Evolutionary conservation across 2,113 vertebrate species (phyloP).

Genomic region (Hirundichthys speculiger): DNA sequence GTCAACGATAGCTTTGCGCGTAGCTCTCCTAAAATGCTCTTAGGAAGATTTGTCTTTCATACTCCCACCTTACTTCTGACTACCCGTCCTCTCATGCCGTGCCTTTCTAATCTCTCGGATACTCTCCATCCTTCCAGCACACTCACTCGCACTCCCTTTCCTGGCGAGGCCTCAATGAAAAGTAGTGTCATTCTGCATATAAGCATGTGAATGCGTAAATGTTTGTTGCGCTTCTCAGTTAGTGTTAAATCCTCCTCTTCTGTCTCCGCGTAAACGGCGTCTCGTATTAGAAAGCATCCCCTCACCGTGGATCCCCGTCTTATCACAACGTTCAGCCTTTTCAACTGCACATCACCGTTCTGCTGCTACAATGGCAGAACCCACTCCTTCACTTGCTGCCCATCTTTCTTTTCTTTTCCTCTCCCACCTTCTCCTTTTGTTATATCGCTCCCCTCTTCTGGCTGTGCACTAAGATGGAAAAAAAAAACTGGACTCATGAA

Average conservation of each 20-base stretch:
- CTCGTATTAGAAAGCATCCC: conserved; percentile 62
- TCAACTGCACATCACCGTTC: conserved; percentile 54
- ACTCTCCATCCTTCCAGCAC: conserved; percentile 62
- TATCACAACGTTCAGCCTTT: conserved; percentile 70
- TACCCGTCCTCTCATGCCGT: conserved; percentile 69
- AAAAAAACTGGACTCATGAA: conserved; percentile 8
- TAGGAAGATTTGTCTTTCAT: conserved; percentile 80
- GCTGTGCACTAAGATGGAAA: conserved; percentile 4
- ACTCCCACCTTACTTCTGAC: conserved; percentile 75
- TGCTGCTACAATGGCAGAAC: conserved; percentile 56
- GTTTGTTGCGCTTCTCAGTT: conserved; percentile 42
- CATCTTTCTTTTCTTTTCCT: conserved; percentile 46
- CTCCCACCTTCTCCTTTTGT: conserved; percentile 54
- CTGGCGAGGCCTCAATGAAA: conserved; percentile 60
- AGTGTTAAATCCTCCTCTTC: conserved; percentile 66
- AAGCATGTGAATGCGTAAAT: conserved; percentile 1
- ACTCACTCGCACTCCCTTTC: conserved; percentile 63
- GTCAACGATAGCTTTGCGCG: conserved; percentile 70
- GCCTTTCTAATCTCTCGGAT: conserved; percentile 71
- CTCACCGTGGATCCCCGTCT: conserved; percentile 56
- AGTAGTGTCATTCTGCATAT: conserved; percentile 50
- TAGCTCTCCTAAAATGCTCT: conserved; percentile 70
- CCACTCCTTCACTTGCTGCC: conserved; percentile 47
- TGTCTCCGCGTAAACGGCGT: conserved; percentile 63
- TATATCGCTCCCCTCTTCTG: conserved; percentile 1